Evolutionary conservation across 2,113 vertebrate genomes (phyloP), one percentile per base, ranked within the genome.

Genomic region (Phalacrocorax carbo): DNA sequence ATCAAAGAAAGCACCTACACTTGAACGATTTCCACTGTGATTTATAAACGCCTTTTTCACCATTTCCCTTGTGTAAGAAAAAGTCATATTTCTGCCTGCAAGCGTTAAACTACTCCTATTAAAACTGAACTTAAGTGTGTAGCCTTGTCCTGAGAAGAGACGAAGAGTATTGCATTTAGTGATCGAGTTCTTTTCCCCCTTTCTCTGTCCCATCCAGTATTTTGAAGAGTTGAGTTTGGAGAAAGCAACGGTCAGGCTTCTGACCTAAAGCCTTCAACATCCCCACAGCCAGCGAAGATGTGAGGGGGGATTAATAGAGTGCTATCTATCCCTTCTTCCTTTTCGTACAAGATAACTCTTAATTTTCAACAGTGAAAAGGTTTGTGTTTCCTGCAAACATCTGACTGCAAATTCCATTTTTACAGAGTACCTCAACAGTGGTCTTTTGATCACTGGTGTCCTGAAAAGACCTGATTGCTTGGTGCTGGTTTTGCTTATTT

Each of bases 381-480:
- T 64, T 66, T 26, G 4, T 29, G n/a, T 58, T 60, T 93, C 46
- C 80, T 94, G 93, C 82, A 82, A 61, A 64, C 66, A 81, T n/a
- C 83, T 81, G 82, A 68, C 54, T 89, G 82, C 88, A 88, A 10
- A n/a, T n/a, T 19, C 5, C 46, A 3, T 44, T 52, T 95, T 54
- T 78, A 51, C 62, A 25, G 65, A 83, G 51, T 51, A 34, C 46
- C 61, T 90, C 79, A 46, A 81, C 76, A 86, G 36, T 78, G 42
- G 48, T 34, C 94, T 75, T 88, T 89, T 91, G 84, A 94, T 96
- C 82, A 8, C 60, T 4, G 51, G 22, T 92, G 96, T 95, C 88
- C 95, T 92, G 64, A 95, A 66, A 86, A 60, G 96, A 96, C 95
- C 90, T 11, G 48, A 34, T 48, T 27, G 51, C 80, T 60, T 49